Base-by-base conservation (phyloP, 2,113 vertebrate genomes). In the Galemys pyrenaicus region DNA sequence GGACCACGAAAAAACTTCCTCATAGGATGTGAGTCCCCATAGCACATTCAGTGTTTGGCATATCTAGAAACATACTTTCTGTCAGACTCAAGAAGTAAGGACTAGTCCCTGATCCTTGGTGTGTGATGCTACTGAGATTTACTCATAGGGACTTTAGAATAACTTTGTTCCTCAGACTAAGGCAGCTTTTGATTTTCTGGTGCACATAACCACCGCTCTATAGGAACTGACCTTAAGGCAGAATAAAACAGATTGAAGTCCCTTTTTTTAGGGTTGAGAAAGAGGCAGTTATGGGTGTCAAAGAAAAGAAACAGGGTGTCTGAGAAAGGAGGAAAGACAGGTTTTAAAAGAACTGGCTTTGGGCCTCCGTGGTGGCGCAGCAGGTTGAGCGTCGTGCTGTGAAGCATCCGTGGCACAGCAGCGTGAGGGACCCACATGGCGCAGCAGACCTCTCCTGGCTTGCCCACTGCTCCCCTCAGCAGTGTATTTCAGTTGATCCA, bases 171-270 rank as follows among this genome's bases (percentile, higher is more conserved):
- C 88, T 51, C 4, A 2, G 46, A 28, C 67, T 9, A 26, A 83
- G 44, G 28, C 28, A 94, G 28, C 0, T 28, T 60, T 46, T 49
- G 5, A 8, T 68, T 64, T 17, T 79, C 28, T 60, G 32, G 35
- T 9, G 9, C 24, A 22, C 3, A 0, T 12, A 44, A 35, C 16
- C 46, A 39, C 78, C 11, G 1, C 71, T 70, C 51, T 54, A 0
- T 6, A 46, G 70, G 58, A 64, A 83, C 3, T 51, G 30, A 6
- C 9, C 22, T 44, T 12, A 70, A 58, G 9, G 54, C 9, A 11
- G 39, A n/a, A 13, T 39, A 32, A 60, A 49, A 65, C 28, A 35
- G 32, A n/a, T 24, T 5, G 30, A 35, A 24, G 6, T 37, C 6
- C 30, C 8, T 46, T 20, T 44, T n/a, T 3, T 68, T 9, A 65